Evolutionary conservation across 2,113 vertebrate genomes (phyloP).

Genomic region (Donacobius atricapilla): DNA sequence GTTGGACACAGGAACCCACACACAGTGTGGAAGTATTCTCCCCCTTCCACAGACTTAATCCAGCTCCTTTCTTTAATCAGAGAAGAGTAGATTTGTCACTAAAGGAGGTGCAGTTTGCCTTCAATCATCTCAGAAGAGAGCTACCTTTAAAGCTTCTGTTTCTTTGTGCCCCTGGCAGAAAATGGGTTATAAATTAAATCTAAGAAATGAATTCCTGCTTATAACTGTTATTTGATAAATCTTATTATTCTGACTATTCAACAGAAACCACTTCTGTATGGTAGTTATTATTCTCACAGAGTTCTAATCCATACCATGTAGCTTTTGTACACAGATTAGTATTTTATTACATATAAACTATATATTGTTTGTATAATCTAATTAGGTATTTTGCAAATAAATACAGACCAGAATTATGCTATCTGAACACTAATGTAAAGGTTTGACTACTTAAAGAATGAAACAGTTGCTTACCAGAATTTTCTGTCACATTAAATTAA

Average conservation of each 20-base stretch:
- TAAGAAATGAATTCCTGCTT: slow-evolving; percentile 57
- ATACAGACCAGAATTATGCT: neutral
- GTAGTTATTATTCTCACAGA: slow-evolving; percentile 40
- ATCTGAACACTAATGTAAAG: neutral
- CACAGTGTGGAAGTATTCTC: neutral
- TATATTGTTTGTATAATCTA: slow-evolving; percentile 28
- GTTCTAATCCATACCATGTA: slow-evolving; percentile 41
- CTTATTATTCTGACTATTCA: slow-evolving; percentile 53
- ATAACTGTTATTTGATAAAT: slow-evolving; percentile 49
- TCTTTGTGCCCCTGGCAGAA: slow-evolving; percentile 25
- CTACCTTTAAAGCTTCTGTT: slow-evolving; percentile 39
- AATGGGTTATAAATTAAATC: slow-evolving; percentile 40
- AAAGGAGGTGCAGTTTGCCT: neutral
- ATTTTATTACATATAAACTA: slow-evolving; percentile 20
- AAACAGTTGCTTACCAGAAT: neutral
- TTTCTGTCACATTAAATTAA: slow-evolving; percentile 1
- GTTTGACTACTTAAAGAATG: slow-evolving; percentile 6
- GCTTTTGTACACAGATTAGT: slow-evolving; percentile 53
- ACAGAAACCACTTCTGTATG: neutral
- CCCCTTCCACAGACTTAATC: neutral
- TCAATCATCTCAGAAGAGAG: neutral
- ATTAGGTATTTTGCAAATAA: slow-evolving; percentile 55
- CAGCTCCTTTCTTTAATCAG: neutral
- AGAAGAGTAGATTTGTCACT: slow-evolving; percentile 31
- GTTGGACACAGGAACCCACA: neutral